Evolutionary conservation across 2,888 invertebrate species (phyloP).

Genomic region (Harpalus rubripes): DNA sequence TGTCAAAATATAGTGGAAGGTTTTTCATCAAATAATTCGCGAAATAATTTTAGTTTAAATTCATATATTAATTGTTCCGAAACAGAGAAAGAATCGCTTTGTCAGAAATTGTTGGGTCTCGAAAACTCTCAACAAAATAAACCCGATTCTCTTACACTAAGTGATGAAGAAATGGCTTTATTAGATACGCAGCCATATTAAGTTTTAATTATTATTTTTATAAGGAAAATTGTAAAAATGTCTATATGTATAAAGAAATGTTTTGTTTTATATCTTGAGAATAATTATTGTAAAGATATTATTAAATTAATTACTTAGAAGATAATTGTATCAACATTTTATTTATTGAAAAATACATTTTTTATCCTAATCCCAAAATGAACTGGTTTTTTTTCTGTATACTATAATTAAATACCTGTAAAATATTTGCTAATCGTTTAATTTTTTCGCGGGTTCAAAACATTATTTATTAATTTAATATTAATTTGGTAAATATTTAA

Average conservation of each 20-base stretch:
- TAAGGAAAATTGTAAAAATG: conserved; percentile 32
- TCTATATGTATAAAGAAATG: conserved; percentile 14
- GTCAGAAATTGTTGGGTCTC: conserved; percentile 21
- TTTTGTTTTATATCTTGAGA: conserved; percentile 36
- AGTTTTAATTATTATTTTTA: conserved; percentile 27
- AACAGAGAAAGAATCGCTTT: background rate
- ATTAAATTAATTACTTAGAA: conserved; percentile 28
- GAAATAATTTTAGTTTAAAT: background rate
- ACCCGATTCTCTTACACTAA: conserved; percentile 48
- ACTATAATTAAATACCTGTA: too few relatives aligned
- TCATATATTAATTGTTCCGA: conserved; percentile 9
- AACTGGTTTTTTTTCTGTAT: too few relatives aligned
- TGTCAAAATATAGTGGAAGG: conserved; percentile 72
- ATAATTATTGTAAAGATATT: conserved; percentile 29
- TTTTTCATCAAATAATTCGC: conserved; percentile 15
- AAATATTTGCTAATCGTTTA: too few relatives aligned
- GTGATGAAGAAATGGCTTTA: conserved; percentile 65
- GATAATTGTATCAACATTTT: background rate
- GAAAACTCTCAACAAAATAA: conserved; percentile 27
- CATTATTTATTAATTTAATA: too few relatives aligned
- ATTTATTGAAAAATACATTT: background rate
- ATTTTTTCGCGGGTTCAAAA: too few relatives aligned
- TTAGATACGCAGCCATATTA: conserved; percentile 57
- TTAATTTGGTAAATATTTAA: too few relatives aligned
- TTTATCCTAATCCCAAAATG: too few relatives aligned